Base-by-base conservation (phyloP, 1,140 invertebrate species). In the Bradysia coprophila region DNA sequence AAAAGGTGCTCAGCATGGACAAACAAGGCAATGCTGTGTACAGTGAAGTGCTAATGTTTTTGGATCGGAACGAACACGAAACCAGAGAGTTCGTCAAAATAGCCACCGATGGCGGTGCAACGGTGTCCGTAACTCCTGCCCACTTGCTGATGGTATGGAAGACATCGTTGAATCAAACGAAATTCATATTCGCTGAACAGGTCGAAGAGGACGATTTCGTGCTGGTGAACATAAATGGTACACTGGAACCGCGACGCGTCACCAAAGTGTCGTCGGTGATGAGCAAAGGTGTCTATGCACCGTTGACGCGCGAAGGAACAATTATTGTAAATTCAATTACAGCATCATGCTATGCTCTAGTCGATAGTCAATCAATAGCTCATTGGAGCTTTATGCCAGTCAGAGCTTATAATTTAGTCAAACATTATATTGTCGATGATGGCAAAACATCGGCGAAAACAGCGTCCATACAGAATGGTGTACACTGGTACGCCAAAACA, bases 341-440 rank as follows among this genome's bases (percentile, higher is more conserved):
- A 1, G 85, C 86, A 2, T 96, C 92, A 0, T 98, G 93, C 59
- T 98, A 97, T 64, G 93, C 93, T 1, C 65, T 90, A 9, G 70
- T 97, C 13, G 71, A 83, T 55, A 86, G 80, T 60, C 88, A 93
- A 49, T 58, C 61, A 8, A 45, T 95, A 38, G 91, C 90, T 4
- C 92, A 96, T 56, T 72, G 69, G 52, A 76, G 78, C 1, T 85
- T 94, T 56, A 63, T 76, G 4, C 91, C 92, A 0, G 60, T 89
- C 40, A 66, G 91, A 36, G 43, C 78, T 1, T 64, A 66, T 47
- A 59, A 57, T 38, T 68, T 65, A 46, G 43, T 70, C 16, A 58
- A 62, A 46, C 48, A 60, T 13, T 53, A 47, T 46, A 41, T 57
- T 37, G 42, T 31, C 33, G 33, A 23, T 40, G 38, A 42, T 41